Percentiles rank a stretch among this genome's conserved stretches.
Evolutionary conservation across 2,888 invertebrate genomes (phyloP).

Genomic region (Choreutis nemorana): DNA sequence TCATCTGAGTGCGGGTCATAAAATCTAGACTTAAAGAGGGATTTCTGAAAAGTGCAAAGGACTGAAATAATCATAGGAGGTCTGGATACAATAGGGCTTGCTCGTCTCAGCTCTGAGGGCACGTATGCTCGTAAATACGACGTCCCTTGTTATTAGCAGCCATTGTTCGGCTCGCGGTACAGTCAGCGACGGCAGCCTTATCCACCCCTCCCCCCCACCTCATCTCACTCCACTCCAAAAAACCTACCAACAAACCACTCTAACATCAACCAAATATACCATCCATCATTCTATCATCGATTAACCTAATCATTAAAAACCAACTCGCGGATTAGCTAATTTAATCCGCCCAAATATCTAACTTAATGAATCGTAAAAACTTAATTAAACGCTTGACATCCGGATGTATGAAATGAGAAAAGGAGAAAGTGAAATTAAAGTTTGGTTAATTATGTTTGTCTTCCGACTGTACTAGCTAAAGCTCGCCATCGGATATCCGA

Average conservation of each 20-base stretch:
- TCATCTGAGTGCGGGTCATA: conserved; percentile 36
- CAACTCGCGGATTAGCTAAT: too few relatives aligned
- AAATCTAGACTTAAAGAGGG: conserved; percentile 42
- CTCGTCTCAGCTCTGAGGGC: conserved; percentile 53
- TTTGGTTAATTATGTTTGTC: background rate
- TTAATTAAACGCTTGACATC: too few relatives aligned
- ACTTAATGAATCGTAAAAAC: too few relatives aligned
- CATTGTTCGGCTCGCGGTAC: conserved; percentile 55
- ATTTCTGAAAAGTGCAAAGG: conserved; percentile 53
- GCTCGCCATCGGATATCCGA: conserved; percentile 53
- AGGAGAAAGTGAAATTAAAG: too few relatives aligned
- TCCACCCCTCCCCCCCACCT: too few relatives aligned
- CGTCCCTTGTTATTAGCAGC: conserved; percentile 61
- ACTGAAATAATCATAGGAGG: conserved; percentile 63
- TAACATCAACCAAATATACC: too few relatives aligned
- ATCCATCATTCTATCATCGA: too few relatives aligned
- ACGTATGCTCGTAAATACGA: conserved; percentile 64
- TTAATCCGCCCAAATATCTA: too few relatives aligned
- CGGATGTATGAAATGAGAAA: too few relatives aligned
- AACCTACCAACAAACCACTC: too few relatives aligned
- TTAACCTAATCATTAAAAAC: too few relatives aligned
- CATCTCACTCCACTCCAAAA: too few relatives aligned
- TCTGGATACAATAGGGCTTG: conserved; percentile 57
- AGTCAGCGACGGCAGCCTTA: conserved; percentile 27
- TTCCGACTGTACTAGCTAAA: conserved; percentile 38